Evolutionary conservation across 2,888 invertebrate genomes (phyloP).

Genomic region (Lithophane socia): DNA sequence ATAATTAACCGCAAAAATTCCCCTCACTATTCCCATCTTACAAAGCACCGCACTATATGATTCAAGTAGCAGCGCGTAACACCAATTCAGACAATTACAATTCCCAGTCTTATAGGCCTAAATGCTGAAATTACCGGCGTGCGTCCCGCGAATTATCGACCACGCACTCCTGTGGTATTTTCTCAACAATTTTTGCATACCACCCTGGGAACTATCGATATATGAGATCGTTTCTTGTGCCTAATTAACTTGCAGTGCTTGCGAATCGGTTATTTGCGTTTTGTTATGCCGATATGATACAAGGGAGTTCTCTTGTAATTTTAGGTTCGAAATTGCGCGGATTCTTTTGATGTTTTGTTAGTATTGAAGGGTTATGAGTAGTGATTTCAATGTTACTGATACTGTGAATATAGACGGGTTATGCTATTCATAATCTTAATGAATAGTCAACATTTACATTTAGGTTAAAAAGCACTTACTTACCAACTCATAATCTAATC

Average conservation of each 20-base stretch:
- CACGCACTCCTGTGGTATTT: slow-evolving; percentile 85
- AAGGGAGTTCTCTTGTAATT: slow-evolving; percentile 53
- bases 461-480: neutral
- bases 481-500: neutral
- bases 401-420: neutral
- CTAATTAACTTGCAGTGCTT: slow-evolving; percentile 83
- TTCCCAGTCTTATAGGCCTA: slow-evolving; percentile 80
- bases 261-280: slow-evolving; percentile 76
- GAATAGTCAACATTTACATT: neutral
- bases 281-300: slow-evolving; percentile 68
- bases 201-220: slow-evolving; percentile 84
- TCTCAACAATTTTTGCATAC: slow-evolving; percentile 90
- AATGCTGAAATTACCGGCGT: slow-evolving; percentile 84
- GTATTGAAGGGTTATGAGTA: neutral
- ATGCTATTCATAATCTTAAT: neutral
- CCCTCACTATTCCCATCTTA: slow-evolving; percentile 8
- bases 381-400: neutral
- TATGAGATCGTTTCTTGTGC: slow-evolving; percentile 73
- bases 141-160: slow-evolving; percentile 79
- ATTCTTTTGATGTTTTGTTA: slow-evolving; percentile 41
- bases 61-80: slow-evolving; percentile 58
- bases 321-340: slow-evolving; percentile 37
- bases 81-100: slow-evolving; percentile 69
- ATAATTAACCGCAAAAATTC: slow-evolving; percentile 1
- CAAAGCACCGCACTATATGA: slow-evolving; percentile 32